Evolutionary conservation across 2,113 vertebrate species (phyloP).

Genomic region (Barbus barbus): DNA sequence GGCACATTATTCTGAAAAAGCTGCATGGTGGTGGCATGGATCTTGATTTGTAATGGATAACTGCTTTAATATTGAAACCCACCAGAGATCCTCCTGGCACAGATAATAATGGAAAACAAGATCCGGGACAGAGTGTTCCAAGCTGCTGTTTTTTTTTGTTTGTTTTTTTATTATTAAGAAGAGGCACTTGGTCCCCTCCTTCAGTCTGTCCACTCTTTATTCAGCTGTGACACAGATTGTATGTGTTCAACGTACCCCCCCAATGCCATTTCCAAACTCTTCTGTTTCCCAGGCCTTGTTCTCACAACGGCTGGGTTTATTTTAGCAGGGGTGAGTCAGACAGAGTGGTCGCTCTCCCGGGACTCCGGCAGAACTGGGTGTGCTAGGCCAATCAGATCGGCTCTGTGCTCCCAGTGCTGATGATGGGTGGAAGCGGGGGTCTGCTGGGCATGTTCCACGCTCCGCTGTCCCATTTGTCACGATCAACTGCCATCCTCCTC

Average conservation of each 20-base stretch:
- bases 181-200: background rate
- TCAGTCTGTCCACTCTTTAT: constrained; percentile 39
- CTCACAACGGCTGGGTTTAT: constrained; percentile 81
- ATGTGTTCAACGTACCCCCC: constrained; percentile 49
- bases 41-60: constrained; percentile 50
- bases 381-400: constrained; percentile 38
- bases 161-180: no score
- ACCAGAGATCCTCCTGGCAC: constrained; percentile 41
- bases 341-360: constrained; percentile 68
- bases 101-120: constrained; percentile 62
- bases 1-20: constrained; percentile 44
- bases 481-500: constrained; percentile 42
- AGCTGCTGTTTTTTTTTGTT: constrained; percentile 42
- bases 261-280: constrained; percentile 66
- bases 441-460: constrained; percentile 13
- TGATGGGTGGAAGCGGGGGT: background rate
- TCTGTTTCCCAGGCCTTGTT: constrained; percentile 80
- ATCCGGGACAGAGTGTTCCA: constrained; percentile 63
- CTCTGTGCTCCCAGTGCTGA: background rate
- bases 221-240: constrained; percentile 33
- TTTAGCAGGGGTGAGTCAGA: constrained; percentile 78
- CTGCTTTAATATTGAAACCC: constrained; percentile 51
- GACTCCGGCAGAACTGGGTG: constrained; percentile 63
- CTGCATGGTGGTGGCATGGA: constrained; percentile 44
- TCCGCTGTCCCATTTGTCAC: constrained; percentile 44